Percentiles rank a stretch among this genome's conserved stretches.
Evolutionary conservation across 2,888 invertebrate species (phyloP).

Genomic region (Ernsta delagoae): DNA sequence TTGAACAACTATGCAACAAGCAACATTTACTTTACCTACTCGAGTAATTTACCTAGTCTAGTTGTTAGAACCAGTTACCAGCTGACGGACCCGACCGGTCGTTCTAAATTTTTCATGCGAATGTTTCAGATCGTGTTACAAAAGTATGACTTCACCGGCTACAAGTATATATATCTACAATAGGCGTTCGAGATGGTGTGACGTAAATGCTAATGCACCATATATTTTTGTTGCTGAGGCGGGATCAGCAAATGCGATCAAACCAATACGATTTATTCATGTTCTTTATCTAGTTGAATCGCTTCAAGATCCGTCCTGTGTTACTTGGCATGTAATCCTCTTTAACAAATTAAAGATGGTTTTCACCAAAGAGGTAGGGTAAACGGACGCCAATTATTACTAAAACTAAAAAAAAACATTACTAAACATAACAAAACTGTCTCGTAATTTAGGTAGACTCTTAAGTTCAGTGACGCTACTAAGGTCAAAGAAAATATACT

Average conservation of each 20-base stretch:
- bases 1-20: background rate
- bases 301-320: no score
- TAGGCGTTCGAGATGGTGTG: slow-evolving; percentile 6
- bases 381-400: no score
- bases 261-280: slow-evolving; percentile 1
- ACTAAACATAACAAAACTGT: no score
- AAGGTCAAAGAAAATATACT: background rate
- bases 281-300: no score
- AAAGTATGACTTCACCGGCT: slow-evolving; percentile 29
- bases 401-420: no score
- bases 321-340: no score
- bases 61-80: slow-evolving; percentile 11
- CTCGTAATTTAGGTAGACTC: no score
- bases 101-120: slow-evolving; percentile 27
- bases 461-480: background rate
- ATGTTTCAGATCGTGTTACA: slow-evolving; percentile 27
- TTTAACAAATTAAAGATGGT: no score
- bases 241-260: slow-evolving; percentile 22
- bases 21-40: background rate
- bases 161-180: slow-evolving; percentile 24
- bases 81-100: slow-evolving; percentile 17
- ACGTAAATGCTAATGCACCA: slow-evolving; percentile 24
- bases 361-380: no score
- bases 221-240: slow-evolving; percentile 22
- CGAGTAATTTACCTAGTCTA: background rate